Evolutionary conservation across 2,888 invertebrate species (phyloP), one percentile per base, ranked within the genome.

Genomic region (Teinopalpus imperialis): DNA sequence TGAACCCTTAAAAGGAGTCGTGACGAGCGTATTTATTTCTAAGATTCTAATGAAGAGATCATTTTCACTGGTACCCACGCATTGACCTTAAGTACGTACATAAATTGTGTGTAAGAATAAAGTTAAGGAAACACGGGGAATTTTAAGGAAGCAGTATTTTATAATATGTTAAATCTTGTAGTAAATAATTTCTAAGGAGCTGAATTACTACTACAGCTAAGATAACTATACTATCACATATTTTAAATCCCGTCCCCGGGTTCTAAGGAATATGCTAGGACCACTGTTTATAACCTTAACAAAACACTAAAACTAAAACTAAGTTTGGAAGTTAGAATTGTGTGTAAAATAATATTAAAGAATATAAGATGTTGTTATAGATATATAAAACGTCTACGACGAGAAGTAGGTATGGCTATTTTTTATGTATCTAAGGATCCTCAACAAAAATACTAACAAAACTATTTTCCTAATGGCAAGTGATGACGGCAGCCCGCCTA

Each of bases 101-200:
- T 37, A 37, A 31, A 37, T 37, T 37, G 31, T 31, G 14, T 12
- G 13, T 31, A 12, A 24, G 30, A 37, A 31, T 37, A 36, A 43
- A 43, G 36, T 43, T 43, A 31, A 37, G 16, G 18, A 31, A 30
- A 37, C 31, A 9, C 10, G 21, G 36, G 31, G n/a, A 37, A 37
- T 37, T 20, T 43, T 14, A 36, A 30, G 30, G 14, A 30, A 16
- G 23, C 23, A 9, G n/a, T 31, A 24, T 37, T 37, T 44, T 36
- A 44, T 31, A 9, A 5, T 31, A n/a, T n/a, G n/a, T n/a, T n/a
- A 14, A 37, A 37, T 18, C 24, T 24, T 24, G 10, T 24, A 24
- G 1, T 41, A 40, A 40, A 40, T 40, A 21, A 40, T 40, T 7
- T 23, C 7, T 29, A 10, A 8, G 3, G 1, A 24, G 24, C 8